Conservation (phyloP, 2,888 invertebrate species). For the Rugalucina vietnamica region DNA sequence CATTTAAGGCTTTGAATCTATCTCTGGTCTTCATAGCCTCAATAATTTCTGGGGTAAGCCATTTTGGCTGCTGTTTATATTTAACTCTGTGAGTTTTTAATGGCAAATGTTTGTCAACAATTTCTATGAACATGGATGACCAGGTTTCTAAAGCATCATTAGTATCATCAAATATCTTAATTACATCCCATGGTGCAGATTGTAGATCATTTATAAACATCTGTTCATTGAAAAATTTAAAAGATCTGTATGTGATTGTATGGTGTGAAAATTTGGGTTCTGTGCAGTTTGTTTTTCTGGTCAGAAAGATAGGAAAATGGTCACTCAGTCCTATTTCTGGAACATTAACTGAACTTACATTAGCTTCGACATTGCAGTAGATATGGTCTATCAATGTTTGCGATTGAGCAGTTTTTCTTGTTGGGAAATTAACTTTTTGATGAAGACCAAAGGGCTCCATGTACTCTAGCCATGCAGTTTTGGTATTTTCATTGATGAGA, state of each 20-base stretch:
- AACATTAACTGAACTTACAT: background rate
- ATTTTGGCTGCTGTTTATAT: no score
- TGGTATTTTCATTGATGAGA: background rate
- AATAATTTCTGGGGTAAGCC: no score
- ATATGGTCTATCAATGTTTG: background rate
- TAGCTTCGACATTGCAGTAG: background rate
- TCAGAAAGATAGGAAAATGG: background rate
- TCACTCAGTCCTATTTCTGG: background rate
- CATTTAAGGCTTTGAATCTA: no score
- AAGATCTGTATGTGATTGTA: background rate
- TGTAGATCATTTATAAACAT: no score
- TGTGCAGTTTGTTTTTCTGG: background rate
- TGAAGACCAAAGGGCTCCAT: background rate
- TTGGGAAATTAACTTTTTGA: background rate
- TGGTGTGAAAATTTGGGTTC: background rate
- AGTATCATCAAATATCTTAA: no score
- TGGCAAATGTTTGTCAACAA: no score
- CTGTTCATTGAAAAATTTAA: no score
- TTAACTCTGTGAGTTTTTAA: no score
- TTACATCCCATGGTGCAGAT: no score
- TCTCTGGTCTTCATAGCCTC: no score
- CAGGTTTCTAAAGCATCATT: no score
- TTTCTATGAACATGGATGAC: no score
- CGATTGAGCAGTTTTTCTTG: background rate
- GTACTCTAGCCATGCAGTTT: background rate